These are phyloP conservation scores for Cynodonichthys magdalenae DNA, from an alignment of 2,797 vertebrate species.

Conservation along the genomic window DNA sequence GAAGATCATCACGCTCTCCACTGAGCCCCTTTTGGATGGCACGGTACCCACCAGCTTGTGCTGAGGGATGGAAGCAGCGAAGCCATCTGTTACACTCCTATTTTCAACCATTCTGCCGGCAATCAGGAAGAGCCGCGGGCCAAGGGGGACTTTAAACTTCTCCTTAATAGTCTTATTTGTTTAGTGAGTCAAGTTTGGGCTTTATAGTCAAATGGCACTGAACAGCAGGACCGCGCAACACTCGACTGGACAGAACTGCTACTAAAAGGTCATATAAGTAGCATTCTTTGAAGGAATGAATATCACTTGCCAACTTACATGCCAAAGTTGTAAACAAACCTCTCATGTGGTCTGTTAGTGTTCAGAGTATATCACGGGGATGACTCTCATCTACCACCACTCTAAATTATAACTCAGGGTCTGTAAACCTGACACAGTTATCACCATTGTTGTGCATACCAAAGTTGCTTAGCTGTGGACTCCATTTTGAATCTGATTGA, in stretches of 20 bases:
- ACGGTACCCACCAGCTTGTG: slow-evolving; percentile 66
- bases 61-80: slow-evolving; percentile 69
- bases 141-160: slow-evolving; percentile 44
- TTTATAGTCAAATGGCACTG: slow-evolving; percentile 29
- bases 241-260: slow-evolving; percentile 33
- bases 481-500: too few species aligned
- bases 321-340: too few species aligned
- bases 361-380: too few species aligned
- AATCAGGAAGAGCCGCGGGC: slow-evolving; percentile 46
- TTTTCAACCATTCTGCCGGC: slow-evolving; percentile 73
- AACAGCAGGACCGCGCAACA: slow-evolving; percentile 25
- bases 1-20: slow-evolving; percentile 45
- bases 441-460: too few species aligned
- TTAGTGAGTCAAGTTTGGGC: slow-evolving; percentile 63
- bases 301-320: too few species aligned
- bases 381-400: too few species aligned
- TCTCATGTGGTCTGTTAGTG: too few species aligned
- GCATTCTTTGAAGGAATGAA: too few species aligned
- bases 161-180: slow-evolving; percentile 49
- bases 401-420: too few species aligned
- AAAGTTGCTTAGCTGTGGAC: too few species aligned
- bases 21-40: slow-evolving; percentile 62
- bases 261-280: slow-evolving; percentile 32
- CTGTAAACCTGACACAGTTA: too few species aligned
- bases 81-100: slow-evolving; percentile 81